Conservation (phyloP, 2,113 vertebrate genomes). For the Albula glossodonta region DNA sequence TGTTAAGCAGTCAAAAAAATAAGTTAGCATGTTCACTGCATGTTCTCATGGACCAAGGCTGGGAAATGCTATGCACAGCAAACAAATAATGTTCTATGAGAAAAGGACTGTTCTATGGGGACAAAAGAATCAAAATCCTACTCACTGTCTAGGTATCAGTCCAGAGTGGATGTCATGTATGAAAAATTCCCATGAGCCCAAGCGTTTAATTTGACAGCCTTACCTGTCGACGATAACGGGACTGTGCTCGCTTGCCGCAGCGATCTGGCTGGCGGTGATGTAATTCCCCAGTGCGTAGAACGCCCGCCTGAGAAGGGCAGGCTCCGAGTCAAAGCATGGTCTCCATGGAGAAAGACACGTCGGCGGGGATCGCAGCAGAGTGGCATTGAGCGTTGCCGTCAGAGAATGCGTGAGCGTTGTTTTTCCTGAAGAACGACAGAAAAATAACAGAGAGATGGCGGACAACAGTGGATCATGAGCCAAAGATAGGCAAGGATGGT, state of each 20-base stretch:
- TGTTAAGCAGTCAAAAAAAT: not conserved
- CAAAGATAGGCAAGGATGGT: no score
- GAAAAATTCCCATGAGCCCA: not conserved
- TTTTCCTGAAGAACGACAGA: constrained; percentile 74
- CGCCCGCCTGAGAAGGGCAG: constrained; percentile 81
- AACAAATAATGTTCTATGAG: not conserved
- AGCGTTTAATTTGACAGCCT: not conserved
- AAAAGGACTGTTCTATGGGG: not conserved
- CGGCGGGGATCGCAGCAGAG: constrained; percentile 82
- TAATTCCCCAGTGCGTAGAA: constrained; percentile 94
- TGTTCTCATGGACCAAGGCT: not conserved
- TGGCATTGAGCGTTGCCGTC: constrained; percentile 68
- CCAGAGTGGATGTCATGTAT: not conserved
- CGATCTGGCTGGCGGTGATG: constrained; percentile 82
- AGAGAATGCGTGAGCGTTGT: constrained; percentile 83
- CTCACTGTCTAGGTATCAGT: not conserved
- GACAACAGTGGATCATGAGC: no score
- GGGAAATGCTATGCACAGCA: not conserved
- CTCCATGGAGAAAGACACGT: constrained; percentile 79
- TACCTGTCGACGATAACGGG: constrained; percentile 89
- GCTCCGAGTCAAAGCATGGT: constrained; percentile 79
- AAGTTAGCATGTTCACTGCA: not conserved
- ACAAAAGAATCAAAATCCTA: not conserved
- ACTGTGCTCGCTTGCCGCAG: constrained; percentile 59
- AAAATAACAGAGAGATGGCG: no score